Conservation (phyloP, 2,113 vertebrate genomes). For the Chionomys nivalis region DNA sequence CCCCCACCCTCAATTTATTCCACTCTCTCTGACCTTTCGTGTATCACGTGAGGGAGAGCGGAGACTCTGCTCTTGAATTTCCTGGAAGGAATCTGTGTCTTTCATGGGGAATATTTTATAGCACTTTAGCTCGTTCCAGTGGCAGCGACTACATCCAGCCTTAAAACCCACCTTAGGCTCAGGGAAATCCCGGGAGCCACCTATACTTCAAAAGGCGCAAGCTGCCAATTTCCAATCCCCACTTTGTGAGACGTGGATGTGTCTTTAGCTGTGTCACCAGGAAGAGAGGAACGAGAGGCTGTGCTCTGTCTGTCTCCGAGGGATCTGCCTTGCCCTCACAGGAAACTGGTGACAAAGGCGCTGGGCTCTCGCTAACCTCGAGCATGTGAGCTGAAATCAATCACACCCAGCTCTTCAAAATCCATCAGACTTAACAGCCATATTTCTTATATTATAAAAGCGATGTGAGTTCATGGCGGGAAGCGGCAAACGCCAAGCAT, state of each 20-base stretch:
- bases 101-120: conserved; percentile 63
- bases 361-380: not conserved
- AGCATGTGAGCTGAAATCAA: conserved; percentile 12
- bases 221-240: not conserved
- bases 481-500: conserved; percentile 10
- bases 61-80: conserved; percentile 47
- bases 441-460: not conserved
- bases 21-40: conserved; percentile 73
- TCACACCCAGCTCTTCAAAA: conserved; percentile 28
- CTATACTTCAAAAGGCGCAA: not conserved
- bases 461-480: not conserved
- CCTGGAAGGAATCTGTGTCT: conserved; percentile 72
- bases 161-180: not conserved
- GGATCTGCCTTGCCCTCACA: not conserved
- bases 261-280: not conserved
- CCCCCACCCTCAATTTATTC: conserved; percentile 60
- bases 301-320: conserved; percentile 16
- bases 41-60: conserved; percentile 61
- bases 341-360: not conserved
- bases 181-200: not conserved
- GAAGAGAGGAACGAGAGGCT: not conserved
- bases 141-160: not conserved
- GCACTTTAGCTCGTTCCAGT: not conserved
- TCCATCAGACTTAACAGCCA: not conserved
- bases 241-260: not conserved